Evolutionary conservation across 2,888 invertebrate species (phyloP), one percentile per base, ranked within the genome.

Genomic region (Mythimna pallens): DNA sequence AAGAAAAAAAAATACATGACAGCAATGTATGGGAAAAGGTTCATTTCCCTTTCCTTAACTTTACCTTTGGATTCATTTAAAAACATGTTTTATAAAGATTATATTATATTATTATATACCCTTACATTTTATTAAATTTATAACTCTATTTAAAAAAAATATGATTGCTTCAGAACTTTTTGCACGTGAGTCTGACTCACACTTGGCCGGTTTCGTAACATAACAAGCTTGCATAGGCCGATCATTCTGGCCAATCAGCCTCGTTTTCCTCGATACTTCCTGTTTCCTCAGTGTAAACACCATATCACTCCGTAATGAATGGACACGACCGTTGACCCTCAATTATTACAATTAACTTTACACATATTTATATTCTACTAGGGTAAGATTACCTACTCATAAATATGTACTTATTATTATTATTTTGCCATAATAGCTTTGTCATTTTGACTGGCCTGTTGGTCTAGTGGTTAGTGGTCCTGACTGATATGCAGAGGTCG

Each of bases 261-360:
- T 17, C n/a, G 30, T 58, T 20, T 22, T 10, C 7, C 14, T 20
- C 43, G 17, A 40, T 40, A 50, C 25, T 36, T n/a, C 17, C 22
- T 20, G 17, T 30, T 54, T 54, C 17, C 54, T n/a, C 30, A 17
- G 17, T 30, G 40, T 52, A 40, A 52, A 65, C 14, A 30, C n/a
- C 20, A 5, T 22, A 22, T 43, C 22, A 30, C 3, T 2, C 3
- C 30, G 6, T 54, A 36, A 61, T 22, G n/a, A 36, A 22, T 22
- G 22, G n/a, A 47, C 8, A 12, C 8, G 17, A 40, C 47, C 22
- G 14, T 47, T 47, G 30, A 25, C 52, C 34, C 43, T 47, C 54
- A 5, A 10, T 30, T 43, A 50, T 50, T 14, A 17, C 25, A 76
- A 50, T 62, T 57, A 57, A 57, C n/a, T 34, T 50, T 55, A 40